Base-by-base conservation (phyloP, 2,113 vertebrate genomes). In the Ptilonorhynchus violaceus region DNA sequence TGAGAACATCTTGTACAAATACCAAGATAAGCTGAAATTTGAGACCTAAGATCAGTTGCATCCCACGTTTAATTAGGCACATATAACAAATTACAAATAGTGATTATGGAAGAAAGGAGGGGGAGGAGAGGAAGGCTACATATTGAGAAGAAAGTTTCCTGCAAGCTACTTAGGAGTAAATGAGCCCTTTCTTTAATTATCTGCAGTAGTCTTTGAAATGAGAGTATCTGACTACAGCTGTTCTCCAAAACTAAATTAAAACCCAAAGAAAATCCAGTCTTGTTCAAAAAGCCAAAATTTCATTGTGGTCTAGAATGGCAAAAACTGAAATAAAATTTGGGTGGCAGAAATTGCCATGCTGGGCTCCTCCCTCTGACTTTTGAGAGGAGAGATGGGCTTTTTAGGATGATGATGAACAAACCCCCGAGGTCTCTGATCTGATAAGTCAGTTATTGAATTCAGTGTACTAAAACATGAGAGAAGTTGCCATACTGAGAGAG, bases 171-270 rank as follows among this genome's bases (percentile, higher is more conserved):
- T 74, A 69, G 15, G 63, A 94, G n/a, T 95, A 96, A 97, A 96
- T 92, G 92, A 96, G 75, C 92, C 79, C 39, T 94, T 96, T 89
- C 85, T 94, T 94, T 94, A 96, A 97, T 93, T 93, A 92, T 96
- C 92, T 70, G 35, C 68, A 66, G 46, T 70, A 52, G 68, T 90
- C 72, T 85, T 93, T 93, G 90, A 91, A 94, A 84, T 78, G 39
- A 94, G 62, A 42, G 22, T 85, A 14, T 93, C 70, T 94, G 75
- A 77, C 78, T 96, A 70, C 15, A 80, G 24, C 80, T 87, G 63
- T 70, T 89, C 46, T 59, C 46, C 59, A 83, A 63, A 93, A n/a
- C 28, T 6, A 90, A 69, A 73, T 80, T 62, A 88, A 92, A 94
- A 91, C 24, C n/a, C 39, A 56, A 42, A 72, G 82, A 88, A 92